Evolutionary conservation across 2,888 invertebrate genomes (phyloP).

Genomic region (Pyralis farinalis): DNA sequence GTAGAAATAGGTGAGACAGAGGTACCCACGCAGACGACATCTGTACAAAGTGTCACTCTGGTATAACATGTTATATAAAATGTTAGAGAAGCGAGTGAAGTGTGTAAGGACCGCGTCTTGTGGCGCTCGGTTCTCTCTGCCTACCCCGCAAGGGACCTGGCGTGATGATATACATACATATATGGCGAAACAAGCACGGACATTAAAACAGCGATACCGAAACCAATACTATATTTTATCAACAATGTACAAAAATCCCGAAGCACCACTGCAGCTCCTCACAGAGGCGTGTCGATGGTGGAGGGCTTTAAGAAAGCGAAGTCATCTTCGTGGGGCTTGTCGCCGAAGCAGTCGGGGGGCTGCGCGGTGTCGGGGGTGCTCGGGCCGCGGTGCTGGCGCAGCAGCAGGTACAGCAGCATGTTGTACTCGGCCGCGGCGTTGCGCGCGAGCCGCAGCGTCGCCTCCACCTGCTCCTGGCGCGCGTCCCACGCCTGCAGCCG

Average conservation of each 20-base stretch:
- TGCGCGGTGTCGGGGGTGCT: conserved; percentile 20
- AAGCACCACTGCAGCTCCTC: conserved; percentile 17
- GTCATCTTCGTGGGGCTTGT: conserved; percentile 35
- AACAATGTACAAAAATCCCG: conserved; percentile 10
- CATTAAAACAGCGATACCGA: too few relatives aligned
- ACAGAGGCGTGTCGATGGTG: conserved; percentile 22
- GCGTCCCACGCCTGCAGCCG: conserved; percentile 51
- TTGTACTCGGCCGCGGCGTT: conserved; percentile 61
- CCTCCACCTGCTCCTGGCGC: conserved; percentile 52
- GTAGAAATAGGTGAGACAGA: too few relatives aligned
- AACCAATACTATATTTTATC: conserved; percentile 12
- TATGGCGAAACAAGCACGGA: too few relatives aligned
- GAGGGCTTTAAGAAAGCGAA: conserved; percentile 29
- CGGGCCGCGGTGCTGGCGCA: conserved; percentile 47
- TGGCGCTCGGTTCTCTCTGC: too few relatives aligned
- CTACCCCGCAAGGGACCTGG: too few relatives aligned
- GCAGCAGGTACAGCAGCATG: conserved; percentile 54
- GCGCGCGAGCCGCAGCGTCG: conserved; percentile 49
- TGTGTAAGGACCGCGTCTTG: too few relatives aligned
- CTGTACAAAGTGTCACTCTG: too few relatives aligned
- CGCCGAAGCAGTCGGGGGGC: conserved; percentile 34
- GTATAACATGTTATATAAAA: too few relatives aligned
- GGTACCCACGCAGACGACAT: too few relatives aligned
- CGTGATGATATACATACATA: too few relatives aligned
- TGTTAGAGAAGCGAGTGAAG: too few relatives aligned